phyloP scores from a whole-genome alignment of 1,140 invertebrate genomes.

The Hyles vespertilio region DNA sequence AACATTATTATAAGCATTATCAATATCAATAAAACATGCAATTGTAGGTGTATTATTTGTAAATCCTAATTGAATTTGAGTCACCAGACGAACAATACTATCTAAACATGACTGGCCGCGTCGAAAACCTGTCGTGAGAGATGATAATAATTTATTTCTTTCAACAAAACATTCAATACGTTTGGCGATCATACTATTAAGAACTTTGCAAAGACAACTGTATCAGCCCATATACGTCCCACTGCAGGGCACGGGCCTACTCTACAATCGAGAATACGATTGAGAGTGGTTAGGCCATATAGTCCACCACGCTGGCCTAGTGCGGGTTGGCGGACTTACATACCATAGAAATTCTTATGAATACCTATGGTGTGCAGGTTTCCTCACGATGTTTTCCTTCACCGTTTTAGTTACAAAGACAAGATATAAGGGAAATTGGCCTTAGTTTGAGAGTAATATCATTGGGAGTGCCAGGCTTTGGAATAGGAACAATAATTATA shows the following conservation, averaged over 20 bases:
- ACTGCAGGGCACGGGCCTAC: too few species aligned
- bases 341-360: too few species aligned
- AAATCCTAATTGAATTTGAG: constrained; percentile 30
- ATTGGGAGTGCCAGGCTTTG: too few species aligned
- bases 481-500: constrained; percentile 20
- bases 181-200: constrained; percentile 29
- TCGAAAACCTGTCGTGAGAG: constrained; percentile 29
- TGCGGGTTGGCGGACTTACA: too few species aligned
- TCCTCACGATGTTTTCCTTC: too few species aligned
- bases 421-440: constrained; percentile 35
- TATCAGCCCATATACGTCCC: too few species aligned
- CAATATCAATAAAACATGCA: constrained; percentile 31
- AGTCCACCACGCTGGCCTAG: too few species aligned
- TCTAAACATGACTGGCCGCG: constrained; percentile 25
- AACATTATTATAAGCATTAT: constrained; percentile 34
- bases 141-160: constrained; percentile 24
- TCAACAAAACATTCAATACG: constrained; percentile 31
- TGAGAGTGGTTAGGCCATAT: too few species aligned
- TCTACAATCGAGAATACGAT: too few species aligned
- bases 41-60: constrained; percentile 25
- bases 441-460: constrained; percentile 10
- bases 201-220: constrained; percentile 31
- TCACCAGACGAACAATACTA: constrained; percentile 16
- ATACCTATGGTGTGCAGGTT: too few species aligned
- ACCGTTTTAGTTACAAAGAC: too few species aligned